These are phyloP conservation scores for Tragulus kanchil DNA, from an alignment of 2,113 vertebrate species.

Conservation along the genomic window DNA sequence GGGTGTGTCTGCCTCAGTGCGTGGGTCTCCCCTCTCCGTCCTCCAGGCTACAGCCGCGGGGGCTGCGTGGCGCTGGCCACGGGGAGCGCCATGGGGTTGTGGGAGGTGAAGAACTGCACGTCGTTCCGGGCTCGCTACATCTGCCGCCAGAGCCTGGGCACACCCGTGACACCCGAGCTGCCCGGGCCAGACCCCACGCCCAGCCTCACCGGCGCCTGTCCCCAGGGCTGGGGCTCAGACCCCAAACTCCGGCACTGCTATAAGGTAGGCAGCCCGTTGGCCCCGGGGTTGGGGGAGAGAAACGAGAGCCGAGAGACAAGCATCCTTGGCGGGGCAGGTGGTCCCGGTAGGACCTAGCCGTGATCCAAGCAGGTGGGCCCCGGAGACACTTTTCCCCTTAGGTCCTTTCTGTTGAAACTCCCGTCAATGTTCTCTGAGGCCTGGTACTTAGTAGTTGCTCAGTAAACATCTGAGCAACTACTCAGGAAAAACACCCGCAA, in stretches of 20 bases:
- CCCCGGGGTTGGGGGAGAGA: fast-evolving
- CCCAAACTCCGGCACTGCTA: conserved; percentile 94
- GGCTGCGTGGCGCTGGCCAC: conserved; percentile 96
- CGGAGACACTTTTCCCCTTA: neutral
- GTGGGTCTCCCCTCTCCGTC: conserved; percentile 52
- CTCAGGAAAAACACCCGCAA: neutral
- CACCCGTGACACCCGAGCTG: conserved; percentile 90
- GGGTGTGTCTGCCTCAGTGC: conserved; percentile 22
- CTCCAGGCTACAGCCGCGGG: conserved; percentile 88
- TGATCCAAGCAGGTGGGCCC: neutral
- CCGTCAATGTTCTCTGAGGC: neutral
- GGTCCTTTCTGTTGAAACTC: neutral
- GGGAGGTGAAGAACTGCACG: conserved; percentile 94
- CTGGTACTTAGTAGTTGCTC: neutral
- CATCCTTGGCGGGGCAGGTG: neutral
- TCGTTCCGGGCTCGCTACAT: conserved; percentile 94
- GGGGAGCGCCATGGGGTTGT: conserved; percentile 93
- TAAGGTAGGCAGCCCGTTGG: conserved; percentile 89
- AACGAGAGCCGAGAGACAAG: neutral
- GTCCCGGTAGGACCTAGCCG: neutral
- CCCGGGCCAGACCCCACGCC: conserved; percentile 92
- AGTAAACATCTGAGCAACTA: neutral
- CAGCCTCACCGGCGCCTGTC: conserved; percentile 92
- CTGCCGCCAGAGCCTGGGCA: conserved; percentile 94
- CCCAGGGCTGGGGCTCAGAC: conserved; percentile 92